Evolutionary conservation across 2,888 invertebrate genomes (phyloP).

Genomic region (Drosophila cognata): DNA sequence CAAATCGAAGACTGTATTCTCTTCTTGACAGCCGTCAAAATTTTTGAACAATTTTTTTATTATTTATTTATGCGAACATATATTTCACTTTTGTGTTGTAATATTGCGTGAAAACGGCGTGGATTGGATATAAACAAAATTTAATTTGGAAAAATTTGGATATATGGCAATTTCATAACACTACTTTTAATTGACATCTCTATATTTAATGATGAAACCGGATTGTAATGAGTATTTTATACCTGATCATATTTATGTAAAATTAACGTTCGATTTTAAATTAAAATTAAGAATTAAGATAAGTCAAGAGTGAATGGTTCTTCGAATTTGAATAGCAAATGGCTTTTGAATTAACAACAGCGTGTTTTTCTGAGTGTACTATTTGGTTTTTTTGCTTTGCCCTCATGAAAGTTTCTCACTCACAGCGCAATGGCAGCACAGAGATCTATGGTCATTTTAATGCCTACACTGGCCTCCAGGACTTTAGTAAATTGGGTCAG

Average conservation of each 20-base stretch:
- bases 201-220: not conserved
- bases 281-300: too few relatives aligned
- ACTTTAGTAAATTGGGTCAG: slow-evolving; percentile 88
- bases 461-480: slow-evolving; percentile 89
- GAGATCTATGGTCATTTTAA: slow-evolving; percentile 86
- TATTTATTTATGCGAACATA: too few relatives aligned
- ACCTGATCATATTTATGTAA: not conserved
- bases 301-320: not conserved
- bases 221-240: not conserved
- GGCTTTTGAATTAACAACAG: not conserved
- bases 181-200: not conserved
- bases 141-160: too few relatives aligned
- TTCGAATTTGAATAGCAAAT: not conserved
- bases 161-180: too few relatives aligned
- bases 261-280: too few relatives aligned
- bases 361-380: not conserved
- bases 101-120: too few relatives aligned
- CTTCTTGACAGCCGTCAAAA: not conserved
- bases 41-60: not conserved
- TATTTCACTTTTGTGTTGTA: too few relatives aligned
- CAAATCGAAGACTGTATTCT: not conserved
- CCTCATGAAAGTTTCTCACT: slow-evolving; percentile 48
- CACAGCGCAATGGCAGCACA: slow-evolving; percentile 91
- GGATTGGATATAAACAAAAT: too few relatives aligned
- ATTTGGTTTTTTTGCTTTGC: not conserved